Conservation (phyloP, 1,140 invertebrate genomes). For the Trialeurodes vaporariorum region DNA sequence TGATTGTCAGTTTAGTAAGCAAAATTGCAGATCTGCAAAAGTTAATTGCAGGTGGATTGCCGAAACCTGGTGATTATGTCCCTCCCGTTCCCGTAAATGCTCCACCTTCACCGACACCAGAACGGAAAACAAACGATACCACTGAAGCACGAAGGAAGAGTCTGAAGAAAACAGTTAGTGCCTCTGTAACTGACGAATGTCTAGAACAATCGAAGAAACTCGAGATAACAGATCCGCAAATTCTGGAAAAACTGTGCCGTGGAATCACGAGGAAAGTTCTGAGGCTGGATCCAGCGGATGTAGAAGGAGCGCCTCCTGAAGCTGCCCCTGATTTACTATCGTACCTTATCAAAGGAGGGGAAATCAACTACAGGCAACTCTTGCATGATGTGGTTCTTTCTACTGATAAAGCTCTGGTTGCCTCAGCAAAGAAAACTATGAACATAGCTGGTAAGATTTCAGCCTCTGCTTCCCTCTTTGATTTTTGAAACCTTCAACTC, state of each 20-base stretch:
- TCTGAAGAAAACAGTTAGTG: background rate
- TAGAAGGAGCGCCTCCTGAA: background rate
- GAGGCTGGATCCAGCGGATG: background rate
- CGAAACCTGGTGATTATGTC: background rate
- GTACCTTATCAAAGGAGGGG: conserved; percentile 51
- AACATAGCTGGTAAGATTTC: conserved; percentile 60
- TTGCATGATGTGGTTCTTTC: conserved; percentile 73
- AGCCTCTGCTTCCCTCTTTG: background rate
- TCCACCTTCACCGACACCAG: conserved; percentile 20
- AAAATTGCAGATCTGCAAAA: conserved; percentile 59
- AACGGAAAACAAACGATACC: background rate
- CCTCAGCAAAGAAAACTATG: conserved; percentile 64
- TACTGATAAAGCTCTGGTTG: conserved; percentile 63
- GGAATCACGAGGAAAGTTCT: background rate
- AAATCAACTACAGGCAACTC: conserved; percentile 66
- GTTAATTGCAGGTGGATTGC: conserved; percentile 44
- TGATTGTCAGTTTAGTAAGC: conserved; percentile 61
- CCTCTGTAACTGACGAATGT: background rate
- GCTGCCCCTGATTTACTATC: conserved; percentile 4
- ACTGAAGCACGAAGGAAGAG: background rate
- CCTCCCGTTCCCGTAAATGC: background rate
- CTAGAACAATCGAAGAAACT: background rate
- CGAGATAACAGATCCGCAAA: background rate
- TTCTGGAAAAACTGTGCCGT: background rate
- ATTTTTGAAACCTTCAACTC: background rate